Evolutionary conservation across 2,797 vertebrate species (phyloP).

Genomic region (Smutsia gigantea): DNA sequence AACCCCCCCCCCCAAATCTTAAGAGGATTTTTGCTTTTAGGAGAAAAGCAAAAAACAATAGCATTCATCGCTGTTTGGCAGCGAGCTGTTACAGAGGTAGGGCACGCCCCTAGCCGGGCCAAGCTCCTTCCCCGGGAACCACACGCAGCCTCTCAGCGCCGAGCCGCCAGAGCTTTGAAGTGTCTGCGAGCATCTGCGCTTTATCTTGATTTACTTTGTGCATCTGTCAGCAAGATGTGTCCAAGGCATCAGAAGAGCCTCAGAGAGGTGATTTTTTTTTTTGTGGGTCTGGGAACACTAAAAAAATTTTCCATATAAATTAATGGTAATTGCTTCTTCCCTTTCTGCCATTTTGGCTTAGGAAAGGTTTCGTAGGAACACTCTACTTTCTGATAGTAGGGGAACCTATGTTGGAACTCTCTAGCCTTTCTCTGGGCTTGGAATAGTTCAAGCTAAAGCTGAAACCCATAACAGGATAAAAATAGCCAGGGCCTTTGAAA

Average conservation of each 20-base stretch:
- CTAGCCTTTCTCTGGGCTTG: conserved; percentile 20
- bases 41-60: background rate
- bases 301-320: background rate
- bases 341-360: background rate
- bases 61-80: background rate
- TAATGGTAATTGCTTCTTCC: background rate
- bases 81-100: no score
- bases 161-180: background rate
- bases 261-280: background rate
- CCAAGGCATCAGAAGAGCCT: background rate
- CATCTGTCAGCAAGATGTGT: background rate
- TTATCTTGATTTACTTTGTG: background rate
- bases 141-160: background rate
- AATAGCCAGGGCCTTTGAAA: conserved; percentile 42
- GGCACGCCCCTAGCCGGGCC: background rate
- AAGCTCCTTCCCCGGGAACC: background rate
- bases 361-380: background rate
- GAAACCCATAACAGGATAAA: background rate
- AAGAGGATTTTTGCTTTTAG: background rate
- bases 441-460: background rate
- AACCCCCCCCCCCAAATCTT: no score
- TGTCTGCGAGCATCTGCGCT: background rate
- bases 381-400: background rate
- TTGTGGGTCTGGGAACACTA: background rate
- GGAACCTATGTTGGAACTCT: background rate